Conservation (phyloP, 2,113 vertebrate genomes). For the Agapornis roseicollis region DNA sequence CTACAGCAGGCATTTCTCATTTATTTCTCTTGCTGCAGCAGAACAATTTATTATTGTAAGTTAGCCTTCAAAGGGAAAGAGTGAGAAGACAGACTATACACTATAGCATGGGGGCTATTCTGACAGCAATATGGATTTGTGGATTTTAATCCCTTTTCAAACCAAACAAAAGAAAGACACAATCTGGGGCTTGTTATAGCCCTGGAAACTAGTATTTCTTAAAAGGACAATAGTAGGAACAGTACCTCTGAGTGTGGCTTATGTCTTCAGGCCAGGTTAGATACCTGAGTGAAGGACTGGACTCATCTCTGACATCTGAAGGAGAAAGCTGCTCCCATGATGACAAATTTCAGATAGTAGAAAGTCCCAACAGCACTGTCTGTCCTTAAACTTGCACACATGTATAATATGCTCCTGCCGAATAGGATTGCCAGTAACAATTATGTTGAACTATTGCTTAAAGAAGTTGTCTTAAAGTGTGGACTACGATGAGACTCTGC, state of each 20-base stretch:
- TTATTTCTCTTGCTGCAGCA: neutral
- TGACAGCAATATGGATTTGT: neutral
- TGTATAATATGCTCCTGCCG: neutral
- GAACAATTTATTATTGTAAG: neutral
- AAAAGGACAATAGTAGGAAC: neutral
- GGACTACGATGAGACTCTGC: neutral
- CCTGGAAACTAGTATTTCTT: neutral
- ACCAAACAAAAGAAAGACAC: neutral
- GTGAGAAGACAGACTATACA: neutral
- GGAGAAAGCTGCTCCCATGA: neutral
- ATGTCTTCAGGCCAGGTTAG: neutral
- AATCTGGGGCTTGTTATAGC: neutral
- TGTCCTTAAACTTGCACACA: neutral
- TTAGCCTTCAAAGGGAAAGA: neutral
- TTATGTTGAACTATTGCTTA: neutral
- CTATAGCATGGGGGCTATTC: neutral
- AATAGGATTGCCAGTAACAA: neutral
- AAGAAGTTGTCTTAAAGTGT: neutral
- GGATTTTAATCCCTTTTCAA: neutral
- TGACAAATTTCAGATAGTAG: neutral
- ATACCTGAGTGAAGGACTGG: neutral
- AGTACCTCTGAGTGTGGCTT: neutral
- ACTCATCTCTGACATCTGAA: neutral
- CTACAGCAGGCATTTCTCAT: neutral
- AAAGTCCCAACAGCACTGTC: neutral